Percentiles rank a stretch among this genome's conserved stretches.
These are phyloP conservation scores for Anisognathus igniventris DNA, from an alignment of 2,797 vertebrate genomes.

Conservation along the genomic window DNA sequence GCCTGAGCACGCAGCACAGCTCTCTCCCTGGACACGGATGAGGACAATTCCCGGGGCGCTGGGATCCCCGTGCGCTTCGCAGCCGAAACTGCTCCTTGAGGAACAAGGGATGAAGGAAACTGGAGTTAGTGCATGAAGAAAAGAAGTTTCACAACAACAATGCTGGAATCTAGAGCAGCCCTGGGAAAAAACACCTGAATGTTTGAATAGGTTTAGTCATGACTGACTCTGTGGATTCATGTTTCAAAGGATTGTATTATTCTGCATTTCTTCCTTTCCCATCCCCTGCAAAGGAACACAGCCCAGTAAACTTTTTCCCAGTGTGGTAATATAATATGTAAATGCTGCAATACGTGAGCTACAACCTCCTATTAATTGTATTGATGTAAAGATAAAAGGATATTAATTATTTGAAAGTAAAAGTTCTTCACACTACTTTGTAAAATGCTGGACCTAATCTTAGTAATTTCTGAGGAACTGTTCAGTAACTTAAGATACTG, in stretches of 20 bases:
- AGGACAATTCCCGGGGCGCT: constrained; percentile 84
- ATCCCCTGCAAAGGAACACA: background rate
- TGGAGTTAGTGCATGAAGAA: background rate
- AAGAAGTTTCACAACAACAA: background rate
- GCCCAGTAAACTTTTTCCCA: background rate
- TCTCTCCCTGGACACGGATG: constrained; percentile 82
- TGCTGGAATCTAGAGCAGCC: background rate
- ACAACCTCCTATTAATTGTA: background rate
- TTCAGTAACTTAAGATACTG: background rate
- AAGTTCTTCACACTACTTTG: background rate
- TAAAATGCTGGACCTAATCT: background rate
- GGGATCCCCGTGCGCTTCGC: constrained; percentile 92
- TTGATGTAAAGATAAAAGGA: background rate
- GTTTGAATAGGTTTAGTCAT: constrained; percentile 35
- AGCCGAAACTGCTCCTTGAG: constrained; percentile 76
- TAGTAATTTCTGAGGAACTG: background rate
- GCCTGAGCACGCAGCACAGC: constrained; percentile 79
- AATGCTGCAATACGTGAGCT: background rate
- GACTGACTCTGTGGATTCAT: background rate
- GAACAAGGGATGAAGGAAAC: background rate
- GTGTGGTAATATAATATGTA: rapidly evolving
- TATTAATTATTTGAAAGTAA: background rate
- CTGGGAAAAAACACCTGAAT: background rate
- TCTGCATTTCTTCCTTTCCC: background rate
- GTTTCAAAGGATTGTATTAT: constrained; percentile 24